Conservation (phyloP, 1,140 invertebrate species). For the Yoshiicerus persimilis region DNA sequence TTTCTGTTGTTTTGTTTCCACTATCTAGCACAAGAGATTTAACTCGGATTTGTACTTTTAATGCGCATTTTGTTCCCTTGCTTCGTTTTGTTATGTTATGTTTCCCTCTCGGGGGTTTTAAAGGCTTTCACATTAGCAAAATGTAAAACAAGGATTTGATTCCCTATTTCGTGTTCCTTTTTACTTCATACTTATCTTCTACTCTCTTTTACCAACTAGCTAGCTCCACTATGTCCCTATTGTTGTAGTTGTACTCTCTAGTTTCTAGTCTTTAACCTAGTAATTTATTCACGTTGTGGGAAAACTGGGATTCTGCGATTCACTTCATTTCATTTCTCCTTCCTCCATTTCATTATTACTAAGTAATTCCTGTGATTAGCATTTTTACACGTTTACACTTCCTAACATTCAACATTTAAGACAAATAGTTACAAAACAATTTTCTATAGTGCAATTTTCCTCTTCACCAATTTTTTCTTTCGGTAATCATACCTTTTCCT, state of each 20-base stretch:
- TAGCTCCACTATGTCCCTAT: background rate
- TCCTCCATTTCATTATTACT: background rate
- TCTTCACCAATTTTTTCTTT: no score
- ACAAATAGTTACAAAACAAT: no score
- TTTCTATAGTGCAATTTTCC: no score
- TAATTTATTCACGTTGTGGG: background rate
- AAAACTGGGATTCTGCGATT: background rate
- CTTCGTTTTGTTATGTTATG: background rate
- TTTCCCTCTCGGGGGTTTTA: constrained; percentile 2
- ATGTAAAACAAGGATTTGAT: constrained; percentile 15
- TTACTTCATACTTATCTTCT: background rate
- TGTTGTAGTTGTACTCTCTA: background rate
- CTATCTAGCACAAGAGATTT: background rate
- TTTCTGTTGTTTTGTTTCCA: background rate
- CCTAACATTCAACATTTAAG: no score
- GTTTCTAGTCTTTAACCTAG: background rate
- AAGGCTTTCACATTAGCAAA: constrained; percentile 5
- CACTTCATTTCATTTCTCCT: background rate
- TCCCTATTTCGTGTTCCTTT: background rate
- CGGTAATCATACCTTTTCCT: no score
- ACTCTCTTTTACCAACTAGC: background rate
- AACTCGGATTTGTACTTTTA: constrained; percentile 12
- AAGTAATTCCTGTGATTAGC: background rate
- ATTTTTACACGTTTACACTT: background rate
- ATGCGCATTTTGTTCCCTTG: background rate